Conservation (phyloP, 2,797 vertebrate genomes). For the Trichosurus vulpecula region DNA sequence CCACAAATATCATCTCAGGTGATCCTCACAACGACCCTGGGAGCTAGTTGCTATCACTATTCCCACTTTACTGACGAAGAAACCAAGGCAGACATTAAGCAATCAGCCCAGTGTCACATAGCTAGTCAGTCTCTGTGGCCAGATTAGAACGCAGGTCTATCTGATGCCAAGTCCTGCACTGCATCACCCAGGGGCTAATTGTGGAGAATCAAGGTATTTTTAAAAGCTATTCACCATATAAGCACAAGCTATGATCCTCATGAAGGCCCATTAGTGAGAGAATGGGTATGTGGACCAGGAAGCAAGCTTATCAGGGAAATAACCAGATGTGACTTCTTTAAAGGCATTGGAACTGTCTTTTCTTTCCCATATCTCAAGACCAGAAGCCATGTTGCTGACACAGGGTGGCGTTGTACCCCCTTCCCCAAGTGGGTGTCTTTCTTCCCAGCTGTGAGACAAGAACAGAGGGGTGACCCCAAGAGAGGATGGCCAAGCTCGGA, state of each 20-base stretch:
- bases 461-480: neutral
- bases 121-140: neutral
- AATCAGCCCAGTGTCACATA: neutral
- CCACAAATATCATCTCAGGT: neutral
- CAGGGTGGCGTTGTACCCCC: neutral
- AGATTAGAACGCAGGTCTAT: neutral
- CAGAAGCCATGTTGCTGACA: constrained; percentile 16
- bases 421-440: neutral
- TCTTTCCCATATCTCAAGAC: neutral
- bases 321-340: neutral
- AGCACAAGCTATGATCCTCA: neutral
- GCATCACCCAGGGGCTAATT: neutral
- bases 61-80: neutral
- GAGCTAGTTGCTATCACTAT: neutral
- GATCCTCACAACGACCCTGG: neutral
- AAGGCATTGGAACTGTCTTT: neutral
- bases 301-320: neutral
- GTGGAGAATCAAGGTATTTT: neutral
- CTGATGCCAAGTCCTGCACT: neutral
- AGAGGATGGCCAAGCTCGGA: neutral
- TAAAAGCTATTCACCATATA: neutral
- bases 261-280: neutral
- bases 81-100: neutral
- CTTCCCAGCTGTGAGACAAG: neutral
- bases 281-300: neutral